Percentiles rank a stretch among this genome's conserved stretches.
Evolutionary conservation across 2,888 invertebrate species (phyloP).

Genomic region (Nomada goodeniana): DNA sequence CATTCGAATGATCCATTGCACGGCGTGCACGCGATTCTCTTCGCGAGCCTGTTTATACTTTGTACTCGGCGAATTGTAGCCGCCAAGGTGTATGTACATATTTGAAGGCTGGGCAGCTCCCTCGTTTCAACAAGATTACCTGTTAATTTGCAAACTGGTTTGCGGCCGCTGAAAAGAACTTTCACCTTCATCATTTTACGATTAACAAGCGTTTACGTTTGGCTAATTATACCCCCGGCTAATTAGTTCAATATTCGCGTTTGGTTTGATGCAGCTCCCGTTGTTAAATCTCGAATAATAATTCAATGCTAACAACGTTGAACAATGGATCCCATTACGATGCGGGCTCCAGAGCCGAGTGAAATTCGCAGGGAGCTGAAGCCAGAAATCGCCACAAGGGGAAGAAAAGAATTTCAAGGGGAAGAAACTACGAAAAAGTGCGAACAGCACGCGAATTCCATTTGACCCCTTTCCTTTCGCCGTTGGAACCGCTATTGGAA

Average conservation of each 20-base stretch:
- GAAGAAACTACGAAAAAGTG: background rate
- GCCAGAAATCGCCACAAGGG: background rate
- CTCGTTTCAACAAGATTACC: background rate
- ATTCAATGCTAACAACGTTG: background rate
- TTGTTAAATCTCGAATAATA: too few relatives aligned
- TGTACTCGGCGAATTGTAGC: background rate
- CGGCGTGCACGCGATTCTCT: background rate
- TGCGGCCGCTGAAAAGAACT: background rate
- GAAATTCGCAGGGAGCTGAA: background rate
- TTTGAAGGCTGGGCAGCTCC: background rate
- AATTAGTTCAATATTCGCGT: too few relatives aligned
- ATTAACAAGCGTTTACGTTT: background rate
- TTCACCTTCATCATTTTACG: background rate
- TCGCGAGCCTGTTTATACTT: background rate
- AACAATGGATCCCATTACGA: background rate
- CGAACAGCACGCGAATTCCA: too few relatives aligned
- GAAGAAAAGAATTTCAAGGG: background rate
- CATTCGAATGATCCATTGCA: background rate
- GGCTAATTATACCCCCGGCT: background rate
- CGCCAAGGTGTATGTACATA: background rate
- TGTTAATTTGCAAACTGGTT: background rate
- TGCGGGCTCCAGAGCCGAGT: background rate
- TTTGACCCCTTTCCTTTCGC: too few relatives aligned
- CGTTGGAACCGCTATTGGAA: background rate
- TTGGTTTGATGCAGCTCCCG: too few relatives aligned